Conservation (phyloP, 1,140 invertebrate genomes). For the Myzus persicae region DNA sequence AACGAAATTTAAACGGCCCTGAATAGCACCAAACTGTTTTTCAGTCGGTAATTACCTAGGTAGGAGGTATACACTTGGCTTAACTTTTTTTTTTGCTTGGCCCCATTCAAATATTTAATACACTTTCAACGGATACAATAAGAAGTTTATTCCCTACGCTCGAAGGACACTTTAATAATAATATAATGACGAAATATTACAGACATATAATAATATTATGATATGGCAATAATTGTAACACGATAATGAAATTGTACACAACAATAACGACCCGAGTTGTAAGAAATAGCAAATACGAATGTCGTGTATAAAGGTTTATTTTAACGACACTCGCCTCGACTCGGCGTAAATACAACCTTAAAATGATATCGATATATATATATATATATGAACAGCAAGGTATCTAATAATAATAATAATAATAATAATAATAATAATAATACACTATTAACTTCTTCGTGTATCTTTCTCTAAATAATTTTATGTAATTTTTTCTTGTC, state of each 20-base stretch:
- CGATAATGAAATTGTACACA: not conserved
- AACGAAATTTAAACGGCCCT: not conserved
- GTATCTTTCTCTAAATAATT: too few relatives aligned
- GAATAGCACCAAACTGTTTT: not conserved
- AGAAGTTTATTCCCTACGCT: not conserved
- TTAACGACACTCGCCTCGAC: not conserved
- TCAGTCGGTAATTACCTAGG: not conserved
- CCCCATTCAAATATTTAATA: not conserved
- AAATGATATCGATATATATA: not conserved
- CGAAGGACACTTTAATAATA: slow-evolving; percentile 16
- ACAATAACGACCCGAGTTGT: not conserved
- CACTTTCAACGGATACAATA: not conserved
- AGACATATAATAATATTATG: slow-evolving; percentile 22
- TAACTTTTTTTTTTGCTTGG: not conserved
- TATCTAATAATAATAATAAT: not conserved
- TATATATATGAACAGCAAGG: too few relatives aligned
- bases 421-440: too few relatives aligned
- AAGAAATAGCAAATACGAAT: not conserved
- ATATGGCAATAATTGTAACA: slow-evolving; percentile 18
- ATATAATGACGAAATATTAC: slow-evolving; percentile 11
- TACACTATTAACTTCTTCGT: too few relatives aligned
- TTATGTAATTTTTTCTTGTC: too few relatives aligned
- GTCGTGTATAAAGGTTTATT: not conserved
- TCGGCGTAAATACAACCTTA: not conserved
- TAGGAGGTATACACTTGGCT: not conserved